Evolutionary conservation across 2,888 invertebrate species (phyloP), one percentile per base, ranked within the genome.

Genomic region (Drosophila mulleri): DNA sequence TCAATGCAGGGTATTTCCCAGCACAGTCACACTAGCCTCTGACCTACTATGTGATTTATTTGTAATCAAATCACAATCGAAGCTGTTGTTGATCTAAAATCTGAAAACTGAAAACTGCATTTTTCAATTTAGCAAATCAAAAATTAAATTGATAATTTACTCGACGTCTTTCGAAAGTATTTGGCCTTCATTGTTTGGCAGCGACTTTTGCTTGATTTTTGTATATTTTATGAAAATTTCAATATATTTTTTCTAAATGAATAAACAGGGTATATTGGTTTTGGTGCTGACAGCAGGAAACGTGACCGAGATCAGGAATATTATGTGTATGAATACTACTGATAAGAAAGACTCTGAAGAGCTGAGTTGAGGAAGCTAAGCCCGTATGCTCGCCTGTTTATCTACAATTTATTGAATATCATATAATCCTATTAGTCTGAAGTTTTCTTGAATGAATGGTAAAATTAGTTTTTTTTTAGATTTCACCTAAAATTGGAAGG

Each of bases 41-140:
- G 66, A 65, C 58, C 66, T 52, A 75, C 16, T 20, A 18, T 23
- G 4, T 44, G 70, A 70, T 74, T 70, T 74, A 71, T 75, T 71
- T 20, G 35, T 53, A 60, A 57, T 67, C 42, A 58, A 73, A 73
- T 62, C 62, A 23, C 1, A 23, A 39, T 42, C 26, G 42, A 47
- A 47, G n/a, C n/a, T 26, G 23, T 44, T 53, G 62, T 60, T 54
- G 37, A 66, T 37, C 37, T 39, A 53, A 57, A 61, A 53, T 29
- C 41, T 23, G 47, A 56, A 67, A 52, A 44, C 48, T 50, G 23
- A 16, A 20, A 59, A 37, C 58, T 54, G 72, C 44, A 39, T 58
- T 60, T 65, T 35, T 18, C 11, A 37, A 57, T 58, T 39, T 57
- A 26, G n/a, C 52, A 68, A 66, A 65, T 56, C 73, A 48, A 66